Conservation (phyloP, 2,888 invertebrate genomes). For the Alloplasta piceator region DNA sequence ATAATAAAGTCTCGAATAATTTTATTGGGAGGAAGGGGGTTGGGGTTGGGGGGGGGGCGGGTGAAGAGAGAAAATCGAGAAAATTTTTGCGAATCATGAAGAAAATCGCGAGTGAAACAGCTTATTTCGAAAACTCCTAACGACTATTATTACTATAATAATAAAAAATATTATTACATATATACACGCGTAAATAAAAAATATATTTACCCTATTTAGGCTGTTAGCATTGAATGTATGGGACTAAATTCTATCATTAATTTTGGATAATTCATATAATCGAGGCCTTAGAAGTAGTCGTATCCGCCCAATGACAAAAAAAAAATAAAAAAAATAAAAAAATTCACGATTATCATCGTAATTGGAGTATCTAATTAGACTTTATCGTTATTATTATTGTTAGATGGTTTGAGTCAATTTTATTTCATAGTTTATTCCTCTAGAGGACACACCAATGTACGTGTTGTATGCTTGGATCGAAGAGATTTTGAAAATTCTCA, state of each 20-base stretch:
- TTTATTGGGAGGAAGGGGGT: slow-evolving; percentile 66
- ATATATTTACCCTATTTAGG: slow-evolving; percentile 70
- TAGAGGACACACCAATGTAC: slow-evolving; percentile 40
- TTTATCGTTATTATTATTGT: slow-evolving; percentile 33
- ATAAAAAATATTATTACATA: too few species aligned
- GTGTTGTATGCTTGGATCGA: slow-evolving; percentile 32
- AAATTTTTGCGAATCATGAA: slow-evolving; percentile 1
- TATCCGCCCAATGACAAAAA: slow-evolving; percentile 81
- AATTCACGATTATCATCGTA: slow-evolving; percentile 48
- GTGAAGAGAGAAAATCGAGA: background rate
- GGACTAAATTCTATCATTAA: slow-evolving; percentile 78
- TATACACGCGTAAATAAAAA: slow-evolving; percentile 33
- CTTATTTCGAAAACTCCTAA: slow-evolving; percentile 48
- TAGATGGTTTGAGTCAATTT: slow-evolving; percentile 7
- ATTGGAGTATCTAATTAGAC: slow-evolving; percentile 51
- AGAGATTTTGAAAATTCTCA: slow-evolving; percentile 3
- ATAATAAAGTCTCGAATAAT: slow-evolving; percentile 61
- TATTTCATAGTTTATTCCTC: slow-evolving; percentile 48
- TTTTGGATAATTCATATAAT: slow-evolving; percentile 79
- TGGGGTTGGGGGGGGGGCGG: too few species aligned
- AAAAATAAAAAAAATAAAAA: slow-evolving; percentile 47
- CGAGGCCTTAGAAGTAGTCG: slow-evolving; percentile 83
- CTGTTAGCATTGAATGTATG: slow-evolving; percentile 78
- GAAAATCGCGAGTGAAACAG: slow-evolving; percentile 24
- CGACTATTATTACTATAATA: slow-evolving; percentile 41